Evolutionary conservation across 1,140 invertebrate species (phyloP).

Genomic region (Bombus impatiens): DNA sequence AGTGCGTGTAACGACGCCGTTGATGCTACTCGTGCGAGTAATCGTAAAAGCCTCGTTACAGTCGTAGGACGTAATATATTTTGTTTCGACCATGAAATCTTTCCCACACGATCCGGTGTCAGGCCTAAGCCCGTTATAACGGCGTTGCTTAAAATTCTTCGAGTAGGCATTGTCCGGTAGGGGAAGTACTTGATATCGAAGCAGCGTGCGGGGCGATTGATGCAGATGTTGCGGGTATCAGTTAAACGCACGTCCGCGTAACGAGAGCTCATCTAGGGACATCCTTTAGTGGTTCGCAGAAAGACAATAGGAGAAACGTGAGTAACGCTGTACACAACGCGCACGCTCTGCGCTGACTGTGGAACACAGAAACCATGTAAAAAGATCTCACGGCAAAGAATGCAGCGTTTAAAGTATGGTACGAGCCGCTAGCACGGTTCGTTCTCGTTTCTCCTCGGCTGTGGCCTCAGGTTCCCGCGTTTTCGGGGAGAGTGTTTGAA

Average conservation of each 20-base stretch:
- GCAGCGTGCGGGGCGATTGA: conserved; percentile 3
- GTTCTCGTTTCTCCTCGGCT: neutral
- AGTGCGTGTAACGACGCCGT: neutral
- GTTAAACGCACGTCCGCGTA: neutral
- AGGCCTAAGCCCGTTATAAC: neutral
- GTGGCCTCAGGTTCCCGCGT: conserved; percentile 37
- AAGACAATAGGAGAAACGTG: conserved; percentile 18
- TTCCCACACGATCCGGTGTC: neutral
- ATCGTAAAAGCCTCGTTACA: neutral
- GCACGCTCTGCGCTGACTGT: neutral
- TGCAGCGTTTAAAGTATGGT: neutral
- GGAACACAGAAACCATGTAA: neutral
- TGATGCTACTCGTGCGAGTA: neutral
- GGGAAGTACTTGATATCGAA: conserved; percentile 16
- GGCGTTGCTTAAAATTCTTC: neutral
- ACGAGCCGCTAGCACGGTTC: no score
- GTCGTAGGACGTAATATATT: neutral
- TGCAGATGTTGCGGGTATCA: conserved; percentile 4
- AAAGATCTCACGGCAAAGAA: conserved; percentile 21
- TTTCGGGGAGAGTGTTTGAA: conserved; percentile 65
- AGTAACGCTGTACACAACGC: neutral
- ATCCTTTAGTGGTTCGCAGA: conserved; percentile 24
- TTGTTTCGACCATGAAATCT: no score
- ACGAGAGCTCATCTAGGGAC: neutral
- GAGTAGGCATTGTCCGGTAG: neutral